Percentiles rank a stretch among this genome's conserved stretches.
Conservation (phyloP, 2,797 vertebrate species). For the Xenopus petersii region DNA sequence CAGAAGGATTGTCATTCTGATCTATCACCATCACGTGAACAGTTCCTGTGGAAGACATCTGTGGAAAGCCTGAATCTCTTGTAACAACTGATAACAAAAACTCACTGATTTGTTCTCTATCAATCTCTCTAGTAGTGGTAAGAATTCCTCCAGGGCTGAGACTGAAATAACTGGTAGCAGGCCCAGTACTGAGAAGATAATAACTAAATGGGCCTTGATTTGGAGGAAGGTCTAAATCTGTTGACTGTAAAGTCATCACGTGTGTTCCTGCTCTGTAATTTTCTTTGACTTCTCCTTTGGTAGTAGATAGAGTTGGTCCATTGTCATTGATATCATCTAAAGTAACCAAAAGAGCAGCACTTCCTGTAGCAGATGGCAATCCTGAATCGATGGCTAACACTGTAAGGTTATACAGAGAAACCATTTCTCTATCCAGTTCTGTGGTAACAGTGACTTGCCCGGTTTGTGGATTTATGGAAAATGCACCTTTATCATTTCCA, state of each 20-base stretch:
- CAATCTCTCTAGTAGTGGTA: conserved; percentile 87
- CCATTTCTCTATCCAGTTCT: conserved; percentile 85
- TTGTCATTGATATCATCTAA: conserved; percentile 97
- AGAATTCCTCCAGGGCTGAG: conserved; percentile 82
- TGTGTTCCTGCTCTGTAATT: conserved; percentile 84
- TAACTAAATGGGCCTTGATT: conserved; percentile 93
- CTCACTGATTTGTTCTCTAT: conserved; percentile 89
- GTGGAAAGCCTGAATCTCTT: conserved; percentile 90
- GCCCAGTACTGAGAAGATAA: conserved; percentile 81
- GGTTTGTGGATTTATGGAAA: conserved; percentile 89
- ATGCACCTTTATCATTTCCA: conserved; percentile 79
- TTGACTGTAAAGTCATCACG: conserved; percentile 79
- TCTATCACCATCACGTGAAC: conserved; percentile 86
- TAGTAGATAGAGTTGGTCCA: conserved; percentile 79
- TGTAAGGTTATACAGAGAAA: conserved; percentile 87
- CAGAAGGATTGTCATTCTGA: conserved; percentile 95
- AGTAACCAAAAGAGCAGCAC: conserved; percentile 81
- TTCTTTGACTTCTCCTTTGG: conserved; percentile 85
- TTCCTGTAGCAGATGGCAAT: conserved; percentile 85
- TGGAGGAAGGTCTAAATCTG: conserved; percentile 88
- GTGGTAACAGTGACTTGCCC: conserved; percentile 91
- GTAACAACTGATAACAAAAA: conserved; percentile 89
- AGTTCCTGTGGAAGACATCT: conserved; percentile 96
- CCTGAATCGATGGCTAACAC: conserved; percentile 89
- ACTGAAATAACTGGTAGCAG: conserved; percentile 86